Evolutionary conservation across 2,888 invertebrate genomes (phyloP).

Genomic region (Cylloceria caligata): DNA sequence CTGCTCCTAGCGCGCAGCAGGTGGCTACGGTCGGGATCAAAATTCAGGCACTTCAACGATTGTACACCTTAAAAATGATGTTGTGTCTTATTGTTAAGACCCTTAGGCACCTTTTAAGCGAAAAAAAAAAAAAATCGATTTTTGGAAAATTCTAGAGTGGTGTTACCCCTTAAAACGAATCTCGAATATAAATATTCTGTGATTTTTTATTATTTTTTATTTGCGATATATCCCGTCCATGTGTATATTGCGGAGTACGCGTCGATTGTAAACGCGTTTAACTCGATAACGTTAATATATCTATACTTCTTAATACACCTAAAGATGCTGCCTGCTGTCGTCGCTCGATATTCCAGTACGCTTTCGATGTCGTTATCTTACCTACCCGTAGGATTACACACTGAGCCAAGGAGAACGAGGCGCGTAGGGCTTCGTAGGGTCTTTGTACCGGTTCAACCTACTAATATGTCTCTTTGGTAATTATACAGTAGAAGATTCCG

Average conservation of each 20-base stretch:
- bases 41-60: too few species aligned
- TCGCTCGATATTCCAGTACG: conserved; percentile 67
- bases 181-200: conserved; percentile 5
- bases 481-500: conserved; percentile 19
- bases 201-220: not conserved
- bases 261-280: conserved; percentile 5
- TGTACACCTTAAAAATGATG: too few species aligned
- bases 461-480: conserved; percentile 16
- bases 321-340: conserved; percentile 46
- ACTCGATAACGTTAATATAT: conserved; percentile 18
- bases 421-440: conserved; percentile 43
- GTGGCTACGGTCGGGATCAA: too few species aligned
- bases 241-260: conserved; percentile 14
- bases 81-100: too few species aligned
- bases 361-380: conserved; percentile 70
- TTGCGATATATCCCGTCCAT: conserved; percentile 42
- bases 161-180: too few species aligned
- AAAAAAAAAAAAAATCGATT: too few species aligned
- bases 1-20: too few species aligned
- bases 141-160: too few species aligned
- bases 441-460: conserved; percentile 44
- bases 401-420: conserved; percentile 5
- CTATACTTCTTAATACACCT: conserved; percentile 20
- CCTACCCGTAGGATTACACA: conserved; percentile 58
- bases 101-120: too few species aligned